Conservation (phyloP, 2,888 invertebrate genomes). For the Aspidapion aeneum region DNA sequence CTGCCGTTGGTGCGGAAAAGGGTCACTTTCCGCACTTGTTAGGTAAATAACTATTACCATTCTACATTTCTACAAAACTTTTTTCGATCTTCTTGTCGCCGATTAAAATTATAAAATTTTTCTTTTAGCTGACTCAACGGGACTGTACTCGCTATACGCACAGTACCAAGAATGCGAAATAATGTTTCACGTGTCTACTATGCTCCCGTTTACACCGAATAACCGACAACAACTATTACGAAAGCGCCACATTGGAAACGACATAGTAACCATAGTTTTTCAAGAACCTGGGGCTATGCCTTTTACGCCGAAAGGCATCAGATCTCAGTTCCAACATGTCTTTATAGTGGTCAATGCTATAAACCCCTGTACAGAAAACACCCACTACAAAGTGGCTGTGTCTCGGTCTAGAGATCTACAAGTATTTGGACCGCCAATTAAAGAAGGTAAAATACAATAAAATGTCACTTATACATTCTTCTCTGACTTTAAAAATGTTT, state of each 20-base stretch:
- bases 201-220: slow-evolving; percentile 93
- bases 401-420: slow-evolving; percentile 89
- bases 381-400: slow-evolving; percentile 72
- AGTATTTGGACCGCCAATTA: slow-evolving; percentile 93
- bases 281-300: slow-evolving; percentile 88
- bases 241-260: slow-evolving; percentile 96
- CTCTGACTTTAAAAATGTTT: too few species aligned
- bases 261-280: slow-evolving; percentile 96
- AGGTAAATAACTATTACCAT: too few species aligned
- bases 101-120: too few species aligned
- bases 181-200: slow-evolving; percentile 96
- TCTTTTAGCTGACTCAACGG: slow-evolving; percentile 81
- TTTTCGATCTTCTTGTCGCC: too few species aligned
- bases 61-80: too few species aligned
- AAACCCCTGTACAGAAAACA: slow-evolving; percentile 89
- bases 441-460: slow-evolving; percentile 62
- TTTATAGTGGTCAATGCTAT: slow-evolving; percentile 88
- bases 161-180: slow-evolving; percentile 89
- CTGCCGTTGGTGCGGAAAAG: too few species aligned
- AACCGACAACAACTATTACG: slow-evolving; percentile 92
- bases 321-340: slow-evolving; percentile 97
- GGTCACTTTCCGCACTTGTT: too few species aligned
- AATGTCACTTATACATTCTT: too few species aligned
- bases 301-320: slow-evolving; percentile 90
- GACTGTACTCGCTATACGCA: slow-evolving; percentile 88